Conservation (phyloP, 2,113 vertebrate genomes). For the Accipiter cooperii region DNA sequence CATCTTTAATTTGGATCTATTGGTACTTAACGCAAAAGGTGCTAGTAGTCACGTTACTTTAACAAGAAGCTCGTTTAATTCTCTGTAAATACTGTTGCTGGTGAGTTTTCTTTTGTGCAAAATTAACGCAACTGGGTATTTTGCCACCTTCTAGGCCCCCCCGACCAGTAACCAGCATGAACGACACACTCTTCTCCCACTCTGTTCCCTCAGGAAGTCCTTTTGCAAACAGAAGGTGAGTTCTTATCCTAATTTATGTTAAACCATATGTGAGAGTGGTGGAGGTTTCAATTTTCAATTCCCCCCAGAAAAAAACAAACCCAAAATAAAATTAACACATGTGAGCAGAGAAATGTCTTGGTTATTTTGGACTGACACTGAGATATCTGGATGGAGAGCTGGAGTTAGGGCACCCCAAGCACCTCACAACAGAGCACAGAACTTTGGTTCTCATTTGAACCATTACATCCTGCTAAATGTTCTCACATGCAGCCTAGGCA, state of each 20-base stretch:
- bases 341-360: not conserved
- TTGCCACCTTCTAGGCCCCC: slow-evolving; percentile 82
- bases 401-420: not conserved
- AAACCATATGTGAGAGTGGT: not conserved
- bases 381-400: not conserved
- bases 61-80: not conserved
- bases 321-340: not conserved
- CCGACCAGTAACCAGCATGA: slow-evolving; percentile 92
- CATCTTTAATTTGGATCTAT: not conserved
- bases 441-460: not conserved
- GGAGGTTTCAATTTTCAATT: not conserved
- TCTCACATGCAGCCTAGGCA: not conserved
- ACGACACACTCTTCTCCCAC: slow-evolving; percentile 90
- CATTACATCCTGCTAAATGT: not conserved
- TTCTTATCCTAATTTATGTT: not conserved
- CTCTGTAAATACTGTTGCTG: not conserved
- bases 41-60: not conserved
- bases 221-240: slow-evolving; percentile 96
- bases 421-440: not conserved
- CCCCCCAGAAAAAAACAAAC: not conserved
- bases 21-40: not conserved
- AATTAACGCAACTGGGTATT: not conserved
- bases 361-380: not conserved
- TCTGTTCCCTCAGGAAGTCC: slow-evolving; percentile 98
- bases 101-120: not conserved